phyloP scores from a whole-genome alignment of 2,797 vertebrate species.

The Threskiornis aethiopicus region DNA sequence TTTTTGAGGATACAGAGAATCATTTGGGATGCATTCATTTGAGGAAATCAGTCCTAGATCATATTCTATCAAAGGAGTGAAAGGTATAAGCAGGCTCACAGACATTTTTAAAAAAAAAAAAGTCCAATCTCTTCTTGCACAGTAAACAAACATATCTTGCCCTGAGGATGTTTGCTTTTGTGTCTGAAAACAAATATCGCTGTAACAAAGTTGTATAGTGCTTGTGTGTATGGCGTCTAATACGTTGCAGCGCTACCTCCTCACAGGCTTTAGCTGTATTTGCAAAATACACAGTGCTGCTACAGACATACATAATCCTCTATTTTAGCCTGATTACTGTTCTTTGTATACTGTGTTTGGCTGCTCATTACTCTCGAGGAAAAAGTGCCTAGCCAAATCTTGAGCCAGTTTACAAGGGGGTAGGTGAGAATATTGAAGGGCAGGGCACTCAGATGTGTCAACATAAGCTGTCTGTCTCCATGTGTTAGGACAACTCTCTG shows the following conservation, averaged over 20 bases:
- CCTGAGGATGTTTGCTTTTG: neutral
- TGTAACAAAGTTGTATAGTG: neutral
- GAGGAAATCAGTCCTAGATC: neutral
- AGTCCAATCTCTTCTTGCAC: neutral
- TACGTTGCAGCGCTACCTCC: neutral
- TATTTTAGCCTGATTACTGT: neutral
- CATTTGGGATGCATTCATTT: neutral
- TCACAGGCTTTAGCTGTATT: neutral
- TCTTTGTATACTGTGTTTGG: neutral
- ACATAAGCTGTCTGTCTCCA: neutral
- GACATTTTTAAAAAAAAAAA: neutral
- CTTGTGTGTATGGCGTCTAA: rapidly evolving
- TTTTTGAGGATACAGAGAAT: neutral
- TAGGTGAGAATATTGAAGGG: neutral
- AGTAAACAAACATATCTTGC: neutral
- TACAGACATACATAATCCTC: neutral
- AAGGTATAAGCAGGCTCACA: neutral
- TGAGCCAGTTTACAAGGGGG: neutral
- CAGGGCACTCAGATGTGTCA: neutral
- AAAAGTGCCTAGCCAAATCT: neutral
- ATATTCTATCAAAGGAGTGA: neutral
- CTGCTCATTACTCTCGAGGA: neutral
- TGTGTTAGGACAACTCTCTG: neutral
- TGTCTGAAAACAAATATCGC: neutral
- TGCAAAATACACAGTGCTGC: neutral